These are phyloP conservation scores for Vireo griseus DNA, from an alignment of 2,797 vertebrate species.

Conservation along the genomic window DNA sequence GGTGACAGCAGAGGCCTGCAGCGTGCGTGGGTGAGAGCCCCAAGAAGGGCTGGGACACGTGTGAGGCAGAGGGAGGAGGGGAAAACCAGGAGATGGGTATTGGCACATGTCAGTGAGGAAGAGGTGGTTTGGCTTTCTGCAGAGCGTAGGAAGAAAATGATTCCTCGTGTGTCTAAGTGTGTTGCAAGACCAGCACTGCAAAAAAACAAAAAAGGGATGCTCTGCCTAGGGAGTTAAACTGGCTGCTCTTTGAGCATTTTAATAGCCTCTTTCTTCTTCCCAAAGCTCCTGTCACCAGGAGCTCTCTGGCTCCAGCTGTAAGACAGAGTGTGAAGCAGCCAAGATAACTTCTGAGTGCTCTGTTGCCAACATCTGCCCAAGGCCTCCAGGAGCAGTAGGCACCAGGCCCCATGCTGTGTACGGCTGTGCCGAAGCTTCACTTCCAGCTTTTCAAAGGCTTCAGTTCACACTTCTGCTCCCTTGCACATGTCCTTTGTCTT, in stretches of 20 bases:
- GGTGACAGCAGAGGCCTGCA: conserved; percentile 28
- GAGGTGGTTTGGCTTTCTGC: conserved; percentile 52
- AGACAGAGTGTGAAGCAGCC: neutral
- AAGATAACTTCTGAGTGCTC: neutral
- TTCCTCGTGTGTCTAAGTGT: neutral
- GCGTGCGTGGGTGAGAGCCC: neutral
- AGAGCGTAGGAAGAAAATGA: conserved; percentile 46
- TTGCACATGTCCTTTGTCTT: neutral
- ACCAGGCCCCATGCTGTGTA: neutral
- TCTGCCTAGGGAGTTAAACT: neutral
- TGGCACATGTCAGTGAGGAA: conserved; percentile 53
- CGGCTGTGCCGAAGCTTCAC: neutral
- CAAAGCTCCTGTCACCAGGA: conserved; percentile 2
- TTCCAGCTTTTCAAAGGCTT: neutral
- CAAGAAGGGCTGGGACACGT: neutral
- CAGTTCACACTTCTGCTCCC: neutral
- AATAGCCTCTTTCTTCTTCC: neutral
- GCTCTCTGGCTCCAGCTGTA: neutral
- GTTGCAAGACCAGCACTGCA: conserved; percentile 1
- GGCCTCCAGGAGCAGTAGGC: neutral
- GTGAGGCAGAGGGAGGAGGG: conserved; percentile 44
- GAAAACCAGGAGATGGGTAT: conserved; percentile 24
- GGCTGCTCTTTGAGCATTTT: neutral
- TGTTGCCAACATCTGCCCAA: neutral
- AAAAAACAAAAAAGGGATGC: neutral